Conservation (phyloP, 2,113 vertebrate species). For the Phycodurus eques region DNA sequence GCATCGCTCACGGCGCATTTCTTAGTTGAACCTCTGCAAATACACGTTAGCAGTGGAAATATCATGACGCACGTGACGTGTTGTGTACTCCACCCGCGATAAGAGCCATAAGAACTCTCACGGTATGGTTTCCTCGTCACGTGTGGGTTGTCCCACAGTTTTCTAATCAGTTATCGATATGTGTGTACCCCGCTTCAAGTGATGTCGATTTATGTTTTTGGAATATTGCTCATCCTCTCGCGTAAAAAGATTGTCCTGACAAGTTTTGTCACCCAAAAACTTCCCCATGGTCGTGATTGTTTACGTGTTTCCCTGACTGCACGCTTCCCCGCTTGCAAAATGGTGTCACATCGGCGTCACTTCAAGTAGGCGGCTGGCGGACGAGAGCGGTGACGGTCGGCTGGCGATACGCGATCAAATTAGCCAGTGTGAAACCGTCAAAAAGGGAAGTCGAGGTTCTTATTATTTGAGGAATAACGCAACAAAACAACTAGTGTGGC, state of each 20-base stretch:
- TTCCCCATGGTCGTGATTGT: constrained; percentile 34
- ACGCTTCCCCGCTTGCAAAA: constrained; percentile 20
- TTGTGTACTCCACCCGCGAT: no score
- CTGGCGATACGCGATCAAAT: not conserved
- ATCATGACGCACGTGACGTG: no score
- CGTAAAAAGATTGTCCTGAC: not conserved
- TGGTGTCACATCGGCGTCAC: not conserved
- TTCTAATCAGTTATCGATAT: not conserved
- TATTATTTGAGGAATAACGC: constrained; percentile 41
- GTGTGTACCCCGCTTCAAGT: not conserved
- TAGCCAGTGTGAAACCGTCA: constrained; percentile 44
- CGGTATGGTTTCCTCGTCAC: no score
- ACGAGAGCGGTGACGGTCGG: constrained; percentile 2
- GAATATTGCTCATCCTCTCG: not conserved
- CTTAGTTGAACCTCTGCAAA: no score
- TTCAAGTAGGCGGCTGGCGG: constrained; percentile 53
- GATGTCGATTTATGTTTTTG: not conserved
- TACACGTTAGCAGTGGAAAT: no score
- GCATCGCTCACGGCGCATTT: no score
- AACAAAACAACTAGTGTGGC: not conserved
- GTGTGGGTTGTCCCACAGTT: not conserved
- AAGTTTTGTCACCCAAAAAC: not conserved
- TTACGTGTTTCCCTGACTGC: constrained; percentile 62
- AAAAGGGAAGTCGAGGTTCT: constrained; percentile 36
- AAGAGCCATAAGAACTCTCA: no score